Conservation (phyloP, 1,140 invertebrate species). For the Lasioglossum albipes region DNA sequence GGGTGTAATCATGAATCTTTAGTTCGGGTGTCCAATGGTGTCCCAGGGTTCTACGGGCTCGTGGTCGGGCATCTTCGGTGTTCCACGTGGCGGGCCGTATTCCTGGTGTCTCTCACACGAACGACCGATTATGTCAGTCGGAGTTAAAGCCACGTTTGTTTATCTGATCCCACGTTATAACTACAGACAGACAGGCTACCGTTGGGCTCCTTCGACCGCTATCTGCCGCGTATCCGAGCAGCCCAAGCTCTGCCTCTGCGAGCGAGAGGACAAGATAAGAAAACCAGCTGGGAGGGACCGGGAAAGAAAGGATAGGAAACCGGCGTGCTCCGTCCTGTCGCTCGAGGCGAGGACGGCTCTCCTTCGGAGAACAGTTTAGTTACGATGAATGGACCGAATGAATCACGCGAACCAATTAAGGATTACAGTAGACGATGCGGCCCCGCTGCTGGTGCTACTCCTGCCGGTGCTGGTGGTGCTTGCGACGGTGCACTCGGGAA, state of each 20-base stretch:
- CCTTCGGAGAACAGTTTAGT: constrained; percentile 63
- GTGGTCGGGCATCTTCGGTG: not conserved
- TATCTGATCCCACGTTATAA: constrained; percentile 75
- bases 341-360: constrained; percentile 61
- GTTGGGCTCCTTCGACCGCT: constrained; percentile 59
- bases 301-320: constrained; percentile 25
- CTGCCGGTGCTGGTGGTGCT: too few species aligned
- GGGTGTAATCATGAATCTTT: constrained; percentile 11
- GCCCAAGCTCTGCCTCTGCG: not conserved
- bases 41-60: too few species aligned
- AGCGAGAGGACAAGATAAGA: constrained; percentile 31
- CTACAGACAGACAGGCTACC: constrained; percentile 68
- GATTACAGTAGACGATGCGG: constrained; percentile 66
- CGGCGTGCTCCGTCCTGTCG: constrained; percentile 63
- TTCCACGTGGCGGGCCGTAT: not conserved
- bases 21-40: not conserved
- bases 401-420: constrained; percentile 79
- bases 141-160: constrained; percentile 72
- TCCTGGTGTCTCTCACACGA: constrained; percentile 55
- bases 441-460: not conserved
- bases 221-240: constrained; percentile 41
- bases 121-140: constrained; percentile 73
- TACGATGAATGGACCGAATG: constrained; percentile 76
- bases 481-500: too few species aligned
- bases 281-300: constrained; percentile 1